Percentiles rank a stretch among this genome's conserved stretches.
phyloP scores from a whole-genome alignment of 2,888 invertebrate species.

The Lacanobia wlatinum region DNA sequence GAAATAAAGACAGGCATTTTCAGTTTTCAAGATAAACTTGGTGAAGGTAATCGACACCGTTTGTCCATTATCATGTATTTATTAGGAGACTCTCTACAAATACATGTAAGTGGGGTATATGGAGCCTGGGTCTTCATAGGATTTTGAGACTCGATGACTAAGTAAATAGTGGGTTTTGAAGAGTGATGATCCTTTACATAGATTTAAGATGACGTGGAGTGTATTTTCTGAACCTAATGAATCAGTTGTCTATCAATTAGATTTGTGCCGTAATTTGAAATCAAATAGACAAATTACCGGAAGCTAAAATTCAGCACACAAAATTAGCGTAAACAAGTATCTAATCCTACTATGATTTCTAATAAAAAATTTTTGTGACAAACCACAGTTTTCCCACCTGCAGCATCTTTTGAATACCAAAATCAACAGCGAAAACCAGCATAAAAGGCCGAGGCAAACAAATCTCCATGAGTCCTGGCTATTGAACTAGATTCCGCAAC shows the following conservation, averaged over 20 bases:
- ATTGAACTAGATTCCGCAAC: too few species aligned
- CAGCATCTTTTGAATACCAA: too few species aligned
- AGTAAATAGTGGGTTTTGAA: conserved; percentile 24
- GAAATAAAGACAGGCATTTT: conserved; percentile 74
- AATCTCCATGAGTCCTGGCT: too few species aligned
- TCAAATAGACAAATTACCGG: background rate
- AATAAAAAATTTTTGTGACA: too few species aligned
- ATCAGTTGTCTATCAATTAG: too few species aligned
- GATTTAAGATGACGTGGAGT: too few species aligned
- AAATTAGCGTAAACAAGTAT: too few species aligned
- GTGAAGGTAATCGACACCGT: conserved; percentile 77
- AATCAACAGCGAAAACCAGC: too few species aligned
- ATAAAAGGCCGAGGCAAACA: too few species aligned
- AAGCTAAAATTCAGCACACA: background rate
- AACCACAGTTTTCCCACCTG: too few species aligned
- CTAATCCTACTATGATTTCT: too few species aligned
- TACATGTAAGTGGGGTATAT: conserved; percentile 30
- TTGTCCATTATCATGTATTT: conserved; percentile 82
- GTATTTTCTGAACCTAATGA: background rate
- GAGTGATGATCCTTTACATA: conserved; percentile 3
- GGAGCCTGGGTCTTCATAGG: background rate
- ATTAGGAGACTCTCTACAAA: conserved; percentile 69
- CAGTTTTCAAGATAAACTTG: conserved; percentile 76
- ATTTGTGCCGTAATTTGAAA: too few species aligned
- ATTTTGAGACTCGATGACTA: conserved; percentile 22